phyloP scores from a whole-genome alignment of 2,797 vertebrate species.

The Acipenser transmontanus region DNA sequence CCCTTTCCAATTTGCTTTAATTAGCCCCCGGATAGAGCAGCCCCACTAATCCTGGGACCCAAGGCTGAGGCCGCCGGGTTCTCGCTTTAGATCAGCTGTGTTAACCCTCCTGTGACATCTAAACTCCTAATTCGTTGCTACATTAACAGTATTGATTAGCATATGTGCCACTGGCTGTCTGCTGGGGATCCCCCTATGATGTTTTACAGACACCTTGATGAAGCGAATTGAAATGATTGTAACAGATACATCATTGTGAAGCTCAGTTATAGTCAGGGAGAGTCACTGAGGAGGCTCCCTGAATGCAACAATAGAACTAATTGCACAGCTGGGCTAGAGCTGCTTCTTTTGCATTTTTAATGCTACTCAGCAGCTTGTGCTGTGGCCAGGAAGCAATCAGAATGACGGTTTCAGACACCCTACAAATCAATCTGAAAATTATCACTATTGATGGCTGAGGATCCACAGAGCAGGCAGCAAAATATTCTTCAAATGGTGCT shows the following conservation, averaged over 20 bases:
- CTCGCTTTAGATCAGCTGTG: constrained; percentile 63
- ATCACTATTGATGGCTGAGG: too few relatives aligned
- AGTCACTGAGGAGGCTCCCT: neutral
- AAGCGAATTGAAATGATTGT: constrained; percentile 16
- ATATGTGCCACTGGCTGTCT: constrained; percentile 43
- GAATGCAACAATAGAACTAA: constrained; percentile 6
- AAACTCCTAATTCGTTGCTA: constrained; percentile 76
- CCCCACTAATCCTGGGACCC: constrained; percentile 19
- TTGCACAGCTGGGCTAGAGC: constrained; percentile 27
- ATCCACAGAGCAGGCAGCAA: too few relatives aligned
- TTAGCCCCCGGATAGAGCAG: constrained; percentile 47
- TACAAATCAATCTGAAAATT: too few relatives aligned
- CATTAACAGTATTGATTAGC: constrained; percentile 73
- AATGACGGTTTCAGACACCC: too few relatives aligned
- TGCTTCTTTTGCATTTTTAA: constrained; percentile 13
- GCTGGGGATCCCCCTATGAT: constrained; percentile 45
- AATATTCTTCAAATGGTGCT: too few relatives aligned
- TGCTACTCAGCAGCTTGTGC: neutral
- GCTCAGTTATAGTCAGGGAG: constrained; percentile 22
- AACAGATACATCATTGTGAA: constrained; percentile 12
- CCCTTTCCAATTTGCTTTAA: constrained; percentile 69
- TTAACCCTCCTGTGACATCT: constrained; percentile 71
- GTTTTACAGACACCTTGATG: constrained; percentile 41
- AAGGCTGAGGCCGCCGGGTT: neutral
- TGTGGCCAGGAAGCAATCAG: too few relatives aligned